Evolutionary conservation across 2,797 vertebrate species (phyloP), one percentile per base, ranked within the genome.

Genomic region (Dendrocincla tyrannina): DNA sequence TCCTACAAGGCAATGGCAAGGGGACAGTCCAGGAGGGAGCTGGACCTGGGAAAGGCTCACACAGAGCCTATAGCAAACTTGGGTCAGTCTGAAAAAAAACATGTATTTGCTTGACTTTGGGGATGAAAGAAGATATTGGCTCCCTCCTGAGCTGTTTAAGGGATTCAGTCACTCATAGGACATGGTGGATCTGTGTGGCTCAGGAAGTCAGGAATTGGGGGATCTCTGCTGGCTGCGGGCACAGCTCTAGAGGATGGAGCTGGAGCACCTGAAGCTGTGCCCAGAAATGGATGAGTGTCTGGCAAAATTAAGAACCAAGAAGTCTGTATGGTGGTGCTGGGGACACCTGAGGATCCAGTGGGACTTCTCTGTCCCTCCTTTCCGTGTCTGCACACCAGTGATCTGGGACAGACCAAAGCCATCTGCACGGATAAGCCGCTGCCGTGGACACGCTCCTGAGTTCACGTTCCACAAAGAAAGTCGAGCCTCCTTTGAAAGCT

Each of bases 351-450:
- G 63, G 30, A 25, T 20, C 42, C 77, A 20, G 7, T 1, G 23
- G 68, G 70, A 60, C 58, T 33, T 23, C 19, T 24, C 24, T 16
- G n/a, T n/a, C 18, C 17, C 27, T 69, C 70, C 37, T 32, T 17
- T 9, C 20, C 0, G 0, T 2, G 17, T 28, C 8, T 59, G 52
- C 23, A n/a, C 3, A 5, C 10, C 58, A 4, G 11, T 12, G 3
- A 30, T 3, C 6, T 2, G 24, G 47, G n/a, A 16, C 33, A 35
- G 87, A 49, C 49, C 66, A 1, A 4, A 6, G 52, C 59, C 69
- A 46, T 28, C 93, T 7, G 0, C 23, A 4, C 1, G 18, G 23
- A 24, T 22, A 19, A n/a, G 44, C 59, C 3, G 1, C 58, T 52
- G 73, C 66, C 44, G 52, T 4, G 2, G 37, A 32, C 7, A 1